A percentile compares a stretch with the other conserved stretches of the same genome.
Conservation (phyloP, 2,888 invertebrate genomes). For the Campoplex nolae region DNA sequence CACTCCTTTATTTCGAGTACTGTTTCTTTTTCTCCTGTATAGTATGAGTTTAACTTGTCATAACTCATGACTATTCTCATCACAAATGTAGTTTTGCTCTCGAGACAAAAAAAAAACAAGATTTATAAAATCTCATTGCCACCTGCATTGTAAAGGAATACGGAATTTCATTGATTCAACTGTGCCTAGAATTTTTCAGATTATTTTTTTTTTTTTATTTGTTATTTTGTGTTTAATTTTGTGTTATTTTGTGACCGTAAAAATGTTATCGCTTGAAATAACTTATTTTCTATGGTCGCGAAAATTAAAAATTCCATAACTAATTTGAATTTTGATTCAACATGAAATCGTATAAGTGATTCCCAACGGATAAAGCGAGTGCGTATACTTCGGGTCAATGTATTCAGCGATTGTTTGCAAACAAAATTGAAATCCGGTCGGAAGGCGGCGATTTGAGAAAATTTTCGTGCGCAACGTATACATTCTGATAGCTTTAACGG, state of each 20-base stretch:
- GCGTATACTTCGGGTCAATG: background rate
- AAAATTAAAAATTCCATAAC: background rate
- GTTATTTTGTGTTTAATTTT: too few relatives aligned
- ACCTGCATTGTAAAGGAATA: too few relatives aligned
- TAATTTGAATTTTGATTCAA: background rate
- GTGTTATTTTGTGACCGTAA: too few relatives aligned
- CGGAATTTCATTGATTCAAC: too few relatives aligned
- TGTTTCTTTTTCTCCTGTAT: background rate
- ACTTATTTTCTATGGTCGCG: too few relatives aligned
- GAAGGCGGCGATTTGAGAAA: slow-evolving; percentile 25
- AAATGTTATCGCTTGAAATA: too few relatives aligned
- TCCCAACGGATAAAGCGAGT: background rate
- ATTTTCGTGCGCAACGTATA: slow-evolving; percentile 34
- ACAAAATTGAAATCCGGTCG: slow-evolving; percentile 22
- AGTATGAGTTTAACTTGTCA: background rate
- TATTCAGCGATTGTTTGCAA: slow-evolving; percentile 18
- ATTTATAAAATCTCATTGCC: background rate
- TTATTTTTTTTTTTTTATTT: too few relatives aligned
- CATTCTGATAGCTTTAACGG: slow-evolving; percentile 9
- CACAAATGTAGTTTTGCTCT: background rate
- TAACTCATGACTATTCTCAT: background rate
- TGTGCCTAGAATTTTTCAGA: too few relatives aligned
- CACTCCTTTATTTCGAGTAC: background rate
- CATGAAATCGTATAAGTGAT: background rate
- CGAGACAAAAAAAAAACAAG: background rate